Evolutionary conservation across 2,113 vertebrate species (phyloP).

Genomic region (Ctenomys sociabilis): DNA sequence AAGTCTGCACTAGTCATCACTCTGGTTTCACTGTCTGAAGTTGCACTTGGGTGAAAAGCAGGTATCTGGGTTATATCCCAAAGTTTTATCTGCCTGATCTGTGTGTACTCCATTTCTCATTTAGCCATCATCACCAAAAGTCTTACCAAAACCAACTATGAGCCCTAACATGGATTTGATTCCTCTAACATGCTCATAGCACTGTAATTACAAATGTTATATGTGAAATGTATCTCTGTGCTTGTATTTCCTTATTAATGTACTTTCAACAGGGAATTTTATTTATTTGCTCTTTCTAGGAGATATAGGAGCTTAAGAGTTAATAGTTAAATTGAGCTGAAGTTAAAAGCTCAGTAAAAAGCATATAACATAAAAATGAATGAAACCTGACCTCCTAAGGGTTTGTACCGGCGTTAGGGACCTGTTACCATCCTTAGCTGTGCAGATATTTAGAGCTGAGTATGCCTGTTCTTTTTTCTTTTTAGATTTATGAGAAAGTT

Average conservation of each 20-base stretch:
- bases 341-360: conserved; percentile 39
- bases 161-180: not conserved
- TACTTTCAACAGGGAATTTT: conserved; percentile 21
- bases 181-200: not conserved
- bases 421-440: not conserved
- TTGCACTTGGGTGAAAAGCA: not conserved
- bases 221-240: not conserved
- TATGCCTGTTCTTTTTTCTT: not conserved
- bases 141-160: not conserved
- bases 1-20: not conserved
- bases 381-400: not conserved
- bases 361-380: not conserved
- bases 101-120: not conserved
- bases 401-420: not conserved
- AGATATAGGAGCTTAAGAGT: conserved; percentile 36
- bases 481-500: conserved; percentile 16
- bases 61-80: not conserved
- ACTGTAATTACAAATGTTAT: not conserved
- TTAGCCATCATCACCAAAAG: not conserved
- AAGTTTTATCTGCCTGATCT: not conserved
- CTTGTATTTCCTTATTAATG: not conserved
- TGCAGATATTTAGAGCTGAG: not conserved
- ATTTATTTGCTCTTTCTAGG: not conserved
- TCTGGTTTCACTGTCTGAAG: not conserved
- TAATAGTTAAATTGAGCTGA: conserved; percentile 10